These are phyloP conservation scores for Sylvia borin DNA, from an alignment of 2,797 vertebrate species.

Conservation along the genomic window DNA sequence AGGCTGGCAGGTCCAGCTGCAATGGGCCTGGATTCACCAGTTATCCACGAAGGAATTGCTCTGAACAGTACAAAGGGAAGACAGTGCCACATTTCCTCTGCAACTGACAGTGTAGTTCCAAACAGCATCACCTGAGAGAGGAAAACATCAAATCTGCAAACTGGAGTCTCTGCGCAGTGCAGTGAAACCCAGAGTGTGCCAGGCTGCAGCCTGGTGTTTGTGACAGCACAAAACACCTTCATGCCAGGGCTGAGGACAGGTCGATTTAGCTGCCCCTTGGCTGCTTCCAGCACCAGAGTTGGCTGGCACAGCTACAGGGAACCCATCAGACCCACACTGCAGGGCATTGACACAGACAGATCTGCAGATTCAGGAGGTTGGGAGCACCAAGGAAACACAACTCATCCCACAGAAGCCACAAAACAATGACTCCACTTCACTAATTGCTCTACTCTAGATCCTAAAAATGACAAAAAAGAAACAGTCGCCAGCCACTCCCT, in stretches of 20 bases:
- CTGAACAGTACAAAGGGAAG: not conserved
- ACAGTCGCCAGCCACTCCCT: not conserved
- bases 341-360: fast-evolving
- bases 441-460: not conserved
- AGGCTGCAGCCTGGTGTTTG: not conserved
- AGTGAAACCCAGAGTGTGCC: not conserved
- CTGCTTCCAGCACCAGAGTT: fast-evolving
- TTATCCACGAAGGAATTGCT: not conserved
- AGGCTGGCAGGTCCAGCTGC: not conserved
- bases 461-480: not conserved
- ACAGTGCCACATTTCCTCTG: not conserved
- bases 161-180: not conserved
- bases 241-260: not conserved
- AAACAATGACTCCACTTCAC: not conserved
- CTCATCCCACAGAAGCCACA: not conserved
- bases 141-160: not conserved
- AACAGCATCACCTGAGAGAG: not conserved
- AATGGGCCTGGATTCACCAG: not conserved
- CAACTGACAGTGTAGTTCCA: not conserved
- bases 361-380: fast-evolving
- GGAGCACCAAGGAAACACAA: not conserved
- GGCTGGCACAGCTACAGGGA: fast-evolving
- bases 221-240: not conserved
- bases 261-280: fast-evolving
- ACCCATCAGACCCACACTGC: fast-evolving